Base-by-base conservation (phyloP, 2,888 invertebrate genomes). In the Himalopsyche tibetana region DNA sequence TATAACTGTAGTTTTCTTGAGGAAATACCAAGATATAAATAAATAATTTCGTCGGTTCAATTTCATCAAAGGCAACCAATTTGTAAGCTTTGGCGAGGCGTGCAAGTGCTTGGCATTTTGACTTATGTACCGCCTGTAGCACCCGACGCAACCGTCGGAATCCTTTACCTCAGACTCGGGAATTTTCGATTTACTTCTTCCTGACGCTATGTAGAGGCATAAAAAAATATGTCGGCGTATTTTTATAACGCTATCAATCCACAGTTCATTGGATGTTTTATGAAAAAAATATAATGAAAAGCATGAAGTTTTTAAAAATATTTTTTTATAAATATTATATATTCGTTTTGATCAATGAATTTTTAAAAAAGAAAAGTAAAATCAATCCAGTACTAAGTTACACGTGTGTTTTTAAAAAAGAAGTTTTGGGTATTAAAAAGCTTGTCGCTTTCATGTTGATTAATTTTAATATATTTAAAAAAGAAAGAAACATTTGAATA, bases 101-200 rank as follows among this genome's bases (percentile, higher is more conserved):
- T 74, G 74, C 74, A 74, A 74, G 74, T 74, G 74, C 36, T 74
- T 74, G 74, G 74, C 74, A 36, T 74, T 74, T 74, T 74, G 74
- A 74, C 74, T 74, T 74, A 74, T 74, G 74, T 74, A 74, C 28
- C 19, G 74, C 74, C 74, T 36, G 74, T 74, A 74, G 74, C 36
- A 36, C 28, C 74, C 19, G 36, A 74, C 74, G 15, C 38, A 74
- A 69, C 69, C 36, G 69, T 36, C 69, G 15, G 69, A 69, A 74
- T 74, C 74, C 74, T 74, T 74, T 36, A 74, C 74, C 74, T 38
- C 74, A 74, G 74, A 74, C 74, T 36, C 15, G 12, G 38, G 74
- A 74, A 74, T 74, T 74, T 74, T 74, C 74, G 74, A 74, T 74
- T 74, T 74, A 74, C 74, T 36, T 74, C 74, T 74, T 74, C 74